These are phyloP conservation scores for Tanypteryx hageni DNA, from an alignment of 2,888 invertebrate genomes.

Conservation along the genomic window DNA sequence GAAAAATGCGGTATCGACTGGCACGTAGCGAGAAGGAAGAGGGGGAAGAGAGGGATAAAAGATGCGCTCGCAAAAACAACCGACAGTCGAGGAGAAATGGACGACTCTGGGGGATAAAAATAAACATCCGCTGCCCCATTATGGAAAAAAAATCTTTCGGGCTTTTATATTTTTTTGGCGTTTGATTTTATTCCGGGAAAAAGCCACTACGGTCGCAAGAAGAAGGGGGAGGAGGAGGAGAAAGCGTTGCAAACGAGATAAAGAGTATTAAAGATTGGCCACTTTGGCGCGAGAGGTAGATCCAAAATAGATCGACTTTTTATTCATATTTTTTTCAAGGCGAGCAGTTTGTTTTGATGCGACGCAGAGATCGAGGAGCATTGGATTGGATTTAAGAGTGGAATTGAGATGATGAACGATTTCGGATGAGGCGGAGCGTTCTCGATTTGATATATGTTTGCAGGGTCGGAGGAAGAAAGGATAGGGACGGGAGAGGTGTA, in stretches of 20 bases:
- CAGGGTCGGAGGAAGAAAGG: background rate
- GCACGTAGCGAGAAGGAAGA: too few species aligned
- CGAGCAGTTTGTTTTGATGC: background rate
- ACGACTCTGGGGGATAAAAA: background rate
- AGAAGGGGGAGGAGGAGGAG: background rate
- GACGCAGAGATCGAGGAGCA: background rate
- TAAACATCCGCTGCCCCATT: too few species aligned
- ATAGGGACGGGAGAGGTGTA: background rate
- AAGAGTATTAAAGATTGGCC: too few species aligned
- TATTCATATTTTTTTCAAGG: too few species aligned
- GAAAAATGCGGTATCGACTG: background rate
- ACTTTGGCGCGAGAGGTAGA: too few species aligned
- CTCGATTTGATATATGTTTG: background rate
- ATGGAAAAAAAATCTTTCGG: background rate
- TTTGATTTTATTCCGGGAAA: background rate
- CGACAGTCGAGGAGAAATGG: background rate
- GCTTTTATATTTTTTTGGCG: background rate
- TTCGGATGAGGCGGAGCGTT: background rate
- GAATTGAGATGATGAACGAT: background rate
- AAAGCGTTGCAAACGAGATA: background rate
- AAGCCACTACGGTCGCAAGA: background rate
- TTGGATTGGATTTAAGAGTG: background rate
- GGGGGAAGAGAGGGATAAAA: background rate
- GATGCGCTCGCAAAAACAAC: background rate
- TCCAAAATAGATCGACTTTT: too few species aligned